Base-by-base conservation (phyloP, 2,797 vertebrate species). In the Tauraco hartlaubi region DNA sequence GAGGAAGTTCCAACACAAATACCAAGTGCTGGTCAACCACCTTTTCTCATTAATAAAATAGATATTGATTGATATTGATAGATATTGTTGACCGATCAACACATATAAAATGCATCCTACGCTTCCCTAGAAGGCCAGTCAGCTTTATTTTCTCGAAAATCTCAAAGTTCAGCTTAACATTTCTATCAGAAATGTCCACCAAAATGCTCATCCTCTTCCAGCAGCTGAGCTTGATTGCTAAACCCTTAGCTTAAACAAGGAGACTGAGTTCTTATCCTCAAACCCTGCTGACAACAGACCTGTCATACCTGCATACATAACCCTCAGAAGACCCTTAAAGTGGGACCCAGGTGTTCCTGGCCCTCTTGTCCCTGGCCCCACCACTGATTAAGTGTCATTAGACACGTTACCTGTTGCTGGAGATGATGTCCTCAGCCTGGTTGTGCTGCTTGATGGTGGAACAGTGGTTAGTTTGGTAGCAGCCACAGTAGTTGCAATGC, bases 331-430 rank as follows among this genome's bases (percentile, higher is more conserved):
- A 66, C 4, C 26, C 43, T 11, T 64, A 4, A 48, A 44, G 14
- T 6, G 29, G 13, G 28, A 81, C 13, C 25, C 46, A 69, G 29
- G 33, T 2, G 1, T 5, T 86, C 54, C 67, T 29, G 33, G 5
- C 12, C 31, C 22, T 6, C 20, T 56, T 4, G 0, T 9, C 52
- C 22, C 75, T 44, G 23, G 39, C 28, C 49, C 26, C 28, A 51
- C 4, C 41, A 41, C 52, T 46, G 71, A 41, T 21, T 21, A 12
- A 64, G 25, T 7, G 6, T 33, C 66, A 6, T 17, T 35, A 69
- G 8, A 59, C 14, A 37, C 3, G 0, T 97, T 96, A 99, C 99
- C 98, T 97, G 98, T 76, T 33, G 92, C 82, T 15, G 85, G 88
- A 67, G 98, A 97, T 0, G 92, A 78, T 0, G 18, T 92, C 20